Evolutionary conservation across 2,888 invertebrate species (phyloP).

Genomic region (Ochlodes sylvanus): DNA sequence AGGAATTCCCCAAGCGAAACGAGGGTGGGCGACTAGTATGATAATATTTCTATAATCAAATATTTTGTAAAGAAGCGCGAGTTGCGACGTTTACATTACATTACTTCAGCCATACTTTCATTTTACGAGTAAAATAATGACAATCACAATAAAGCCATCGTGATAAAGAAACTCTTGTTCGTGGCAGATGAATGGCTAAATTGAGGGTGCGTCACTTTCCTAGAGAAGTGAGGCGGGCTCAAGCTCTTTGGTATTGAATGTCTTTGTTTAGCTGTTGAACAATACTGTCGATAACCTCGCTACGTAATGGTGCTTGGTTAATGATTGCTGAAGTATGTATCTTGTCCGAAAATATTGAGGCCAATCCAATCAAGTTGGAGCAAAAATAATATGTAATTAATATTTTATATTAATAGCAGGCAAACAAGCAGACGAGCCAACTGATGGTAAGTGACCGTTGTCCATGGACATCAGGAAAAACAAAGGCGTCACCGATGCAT

Average conservation of each 20-base stretch:
- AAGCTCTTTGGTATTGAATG: conserved; percentile 19
- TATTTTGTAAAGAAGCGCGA: too few relatives aligned
- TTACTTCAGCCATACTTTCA: background rate
- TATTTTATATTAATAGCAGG: too few relatives aligned
- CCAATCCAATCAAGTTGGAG: too few relatives aligned
- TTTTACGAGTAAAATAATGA: background rate
- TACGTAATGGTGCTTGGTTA: conserved; percentile 3
- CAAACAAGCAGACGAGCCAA: too few relatives aligned
- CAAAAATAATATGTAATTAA: too few relatives aligned
- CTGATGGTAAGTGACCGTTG: too few relatives aligned
- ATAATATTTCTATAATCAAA: too few relatives aligned
- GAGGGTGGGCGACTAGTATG: too few relatives aligned
- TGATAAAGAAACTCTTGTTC: conserved; percentile 15
- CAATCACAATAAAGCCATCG: conserved; percentile 10
- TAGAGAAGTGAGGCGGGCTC: conserved; percentile 20
- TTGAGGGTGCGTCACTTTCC: conserved; percentile 24
- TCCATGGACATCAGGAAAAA: too few relatives aligned
- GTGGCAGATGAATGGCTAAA: conserved; percentile 24
- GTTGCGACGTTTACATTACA: background rate
- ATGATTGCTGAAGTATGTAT: conserved; percentile 1
- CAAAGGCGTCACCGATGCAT: too few relatives aligned
- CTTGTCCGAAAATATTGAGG: background rate
- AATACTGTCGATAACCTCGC: background rate
- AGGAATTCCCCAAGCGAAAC: too few relatives aligned
- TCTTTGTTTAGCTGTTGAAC: conserved; percentile 11